Evolutionary conservation across 1,140 invertebrate genomes (phyloP).

Genomic region (Branchinecta lindahli): DNA sequence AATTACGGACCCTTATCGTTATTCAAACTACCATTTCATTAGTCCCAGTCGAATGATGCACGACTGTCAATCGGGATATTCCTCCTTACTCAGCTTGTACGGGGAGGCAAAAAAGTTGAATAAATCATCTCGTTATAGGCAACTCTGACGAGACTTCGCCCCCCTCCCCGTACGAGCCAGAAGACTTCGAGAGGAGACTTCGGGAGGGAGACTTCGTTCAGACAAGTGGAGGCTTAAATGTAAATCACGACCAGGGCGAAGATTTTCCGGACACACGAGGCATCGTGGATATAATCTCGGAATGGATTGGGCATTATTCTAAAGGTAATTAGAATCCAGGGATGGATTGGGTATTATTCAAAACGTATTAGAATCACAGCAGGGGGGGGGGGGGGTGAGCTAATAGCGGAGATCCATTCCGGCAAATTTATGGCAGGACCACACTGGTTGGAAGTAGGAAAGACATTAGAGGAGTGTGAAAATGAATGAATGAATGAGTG

Average conservation of each 20-base stretch:
- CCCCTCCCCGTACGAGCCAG: neutral
- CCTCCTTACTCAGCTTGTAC: too few relatives aligned
- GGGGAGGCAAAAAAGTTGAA: neutral
- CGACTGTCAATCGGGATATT: too few relatives aligned
- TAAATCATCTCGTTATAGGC: neutral
- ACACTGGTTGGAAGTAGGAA: too few relatives aligned
- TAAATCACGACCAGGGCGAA: neutral
- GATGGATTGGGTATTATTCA: neutral
- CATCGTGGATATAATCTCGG: neutral
- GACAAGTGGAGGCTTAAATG: neutral
- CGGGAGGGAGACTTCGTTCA: neutral
- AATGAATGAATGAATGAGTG: too few relatives aligned
- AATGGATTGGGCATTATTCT: conserved; percentile 2
- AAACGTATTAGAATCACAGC: neutral
- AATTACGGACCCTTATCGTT: too few relatives aligned
- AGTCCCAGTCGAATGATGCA: too few relatives aligned
- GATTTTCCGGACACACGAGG: neutral
- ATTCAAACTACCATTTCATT: too few relatives aligned
- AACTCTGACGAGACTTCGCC: neutral
- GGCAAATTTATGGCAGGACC: too few relatives aligned
- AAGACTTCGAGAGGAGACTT: neutral
- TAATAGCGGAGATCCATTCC: too few relatives aligned
- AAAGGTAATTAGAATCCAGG: neutral
- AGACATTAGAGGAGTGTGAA: too few relatives aligned
- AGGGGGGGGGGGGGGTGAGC: too few relatives aligned